phyloP scores from a whole-genome alignment of 2,888 invertebrate genomes.

The Yponomeuta plumbellus region DNA sequence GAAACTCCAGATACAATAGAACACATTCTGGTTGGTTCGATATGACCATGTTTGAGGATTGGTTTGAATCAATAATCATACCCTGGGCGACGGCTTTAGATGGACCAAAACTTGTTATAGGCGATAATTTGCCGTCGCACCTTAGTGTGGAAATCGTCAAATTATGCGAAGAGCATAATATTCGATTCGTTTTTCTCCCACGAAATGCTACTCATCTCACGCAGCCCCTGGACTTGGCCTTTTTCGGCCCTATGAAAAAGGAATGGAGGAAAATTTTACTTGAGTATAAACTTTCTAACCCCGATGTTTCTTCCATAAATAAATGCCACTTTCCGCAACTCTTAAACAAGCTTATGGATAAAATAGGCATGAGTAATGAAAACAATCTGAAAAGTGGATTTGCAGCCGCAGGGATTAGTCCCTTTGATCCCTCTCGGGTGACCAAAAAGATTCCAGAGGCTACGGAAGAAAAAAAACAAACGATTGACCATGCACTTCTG shows the following conservation, averaged over 20 bases:
- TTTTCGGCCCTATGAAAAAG: constrained; percentile 17
- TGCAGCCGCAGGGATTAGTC: constrained; percentile 16
- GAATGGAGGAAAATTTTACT: constrained; percentile 15
- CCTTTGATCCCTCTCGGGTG: constrained; percentile 15
- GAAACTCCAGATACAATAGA: too few relatives aligned
- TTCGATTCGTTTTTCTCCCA: constrained; percentile 17
- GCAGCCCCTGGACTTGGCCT: constrained; percentile 18
- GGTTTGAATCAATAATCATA: constrained; percentile 10
- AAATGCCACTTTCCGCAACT: constrained; percentile 18
- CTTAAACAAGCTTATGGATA: constrained; percentile 12
- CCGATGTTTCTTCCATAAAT: constrained; percentile 9
- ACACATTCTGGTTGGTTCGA: constrained; percentile 14
- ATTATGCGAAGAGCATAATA: constrained; percentile 17
- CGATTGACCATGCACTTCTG: constrained; percentile 9
- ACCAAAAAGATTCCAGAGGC: constrained; percentile 14
- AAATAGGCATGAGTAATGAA: constrained; percentile 11
- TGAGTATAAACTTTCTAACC: constrained; percentile 14
- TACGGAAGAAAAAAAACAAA: constrained; percentile 2
- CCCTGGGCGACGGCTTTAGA: constrained; percentile 10
- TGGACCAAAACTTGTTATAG: constrained; percentile 13
- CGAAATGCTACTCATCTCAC: constrained; percentile 16
- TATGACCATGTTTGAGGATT: constrained; percentile 1
- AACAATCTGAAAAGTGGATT: constrained; percentile 16
- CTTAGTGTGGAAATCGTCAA: constrained; percentile 6
- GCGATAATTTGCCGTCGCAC: constrained; percentile 17